phyloP scores from a whole-genome alignment of 2,113 vertebrate species.

The Tachysurus fulvidraco region DNA sequence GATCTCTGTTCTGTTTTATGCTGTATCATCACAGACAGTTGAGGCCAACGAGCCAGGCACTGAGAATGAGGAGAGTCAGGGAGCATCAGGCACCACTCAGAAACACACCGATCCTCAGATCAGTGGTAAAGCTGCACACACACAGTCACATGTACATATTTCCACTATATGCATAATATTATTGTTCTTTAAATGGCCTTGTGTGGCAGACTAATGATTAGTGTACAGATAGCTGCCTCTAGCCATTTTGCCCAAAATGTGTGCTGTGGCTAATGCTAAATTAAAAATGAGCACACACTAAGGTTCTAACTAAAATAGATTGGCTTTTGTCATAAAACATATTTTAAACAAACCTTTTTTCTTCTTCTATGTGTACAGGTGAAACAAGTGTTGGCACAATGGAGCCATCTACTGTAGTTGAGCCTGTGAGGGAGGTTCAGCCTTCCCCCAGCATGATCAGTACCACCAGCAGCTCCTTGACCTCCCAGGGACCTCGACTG shows the following conservation, averaged over 20 bases:
- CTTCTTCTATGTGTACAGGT: slow-evolving; percentile 64
- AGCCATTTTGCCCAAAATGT: not conserved
- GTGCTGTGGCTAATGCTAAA: not conserved
- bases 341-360: not conserved
- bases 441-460: slow-evolving; percentile 70
- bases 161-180: not conserved
- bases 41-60: slow-evolving; percentile 80
- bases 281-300: not conserved
- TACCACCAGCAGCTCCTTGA: slow-evolving; percentile 65
- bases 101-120: slow-evolving; percentile 83
- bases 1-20: not conserved
- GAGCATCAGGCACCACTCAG: slow-evolving; percentile 78
- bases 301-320: not conserved
- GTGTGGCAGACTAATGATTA: not conserved
- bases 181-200: not conserved
- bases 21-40: slow-evolving; percentile 64
- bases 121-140: slow-evolving; percentile 70
- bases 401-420: slow-evolving; percentile 74
- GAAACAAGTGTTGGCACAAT: slow-evolving; percentile 74
- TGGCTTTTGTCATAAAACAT: not conserved
- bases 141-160: not conserved
- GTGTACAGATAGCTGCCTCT: not conserved
- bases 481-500: slow-evolving; percentile 78
- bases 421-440: slow-evolving; percentile 75
- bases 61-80: slow-evolving; percentile 83